Base-by-base conservation (phyloP, 2,797 vertebrate species). In the Coilia nasus region DNA sequence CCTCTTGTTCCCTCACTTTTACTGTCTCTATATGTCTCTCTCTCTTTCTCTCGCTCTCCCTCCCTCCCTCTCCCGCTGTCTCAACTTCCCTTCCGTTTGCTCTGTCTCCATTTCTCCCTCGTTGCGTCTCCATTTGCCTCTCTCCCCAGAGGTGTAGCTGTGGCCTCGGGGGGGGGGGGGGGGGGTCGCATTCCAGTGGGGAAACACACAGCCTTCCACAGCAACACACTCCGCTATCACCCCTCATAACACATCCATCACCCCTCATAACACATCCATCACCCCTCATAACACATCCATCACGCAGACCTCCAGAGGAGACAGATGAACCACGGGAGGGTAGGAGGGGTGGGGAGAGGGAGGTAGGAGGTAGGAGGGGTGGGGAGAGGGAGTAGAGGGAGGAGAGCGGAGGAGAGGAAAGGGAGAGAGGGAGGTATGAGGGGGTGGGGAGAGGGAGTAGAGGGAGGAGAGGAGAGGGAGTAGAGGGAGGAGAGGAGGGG, bases 161-260 rank as follows among this genome's bases (percentile, higher is more conserved):
- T 14, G 15, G 28, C 17, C 67, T 17, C 67, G 17, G 0, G 67
- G 67, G 31, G 0, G 67, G 67, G 31, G 17, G 62, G 62, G 62
- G 62, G 14, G 23, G n/a, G 62, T 41, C 25, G 23, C 25, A 25
- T 67, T 75, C 67, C 67, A 14, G 67, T 75, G 67, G 15, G 67
- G 67, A 75, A 35, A 41, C 67, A 41, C 6, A 2, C 28, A 75
- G 67, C 67, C 31, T 31, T 71, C 64, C 64, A 41, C 67, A 21
- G 67, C 67, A 75, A 75, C 67, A 41, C 67, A 35, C 31, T 14
- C 15, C 3, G 67, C 67, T 75, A 75, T 64, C 82, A 47, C 17
- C 56, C 56, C 47, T 67, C 56, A 62, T 75, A 75, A 75, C 67
- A 75, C 67, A 75, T 75, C 67, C 67, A n/a, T n/a, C n/a, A n/a